Conservation (phyloP, 2,113 vertebrate species). For the Odontesthes bonariensis region DNA sequence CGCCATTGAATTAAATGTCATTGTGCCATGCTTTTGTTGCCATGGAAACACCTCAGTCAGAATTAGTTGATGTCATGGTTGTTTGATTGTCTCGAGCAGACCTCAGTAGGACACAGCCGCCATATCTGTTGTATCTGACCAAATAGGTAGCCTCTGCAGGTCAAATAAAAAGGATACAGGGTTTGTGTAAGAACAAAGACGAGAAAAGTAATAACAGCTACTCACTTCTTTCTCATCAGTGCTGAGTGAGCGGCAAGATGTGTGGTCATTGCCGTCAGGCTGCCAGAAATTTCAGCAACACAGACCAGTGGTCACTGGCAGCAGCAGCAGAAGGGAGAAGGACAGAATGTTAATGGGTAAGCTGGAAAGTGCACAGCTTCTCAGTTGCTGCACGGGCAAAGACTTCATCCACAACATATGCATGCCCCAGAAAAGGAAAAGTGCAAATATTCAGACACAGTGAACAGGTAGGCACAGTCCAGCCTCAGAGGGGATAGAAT, state of each 20-base stretch:
- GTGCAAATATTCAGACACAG: conserved; percentile 13
- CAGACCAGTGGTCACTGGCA: conserved; percentile 45
- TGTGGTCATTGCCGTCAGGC: conserved; percentile 53
- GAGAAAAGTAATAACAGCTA: conserved; percentile 20
- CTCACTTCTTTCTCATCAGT: conserved; percentile 38
- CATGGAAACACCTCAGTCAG: conserved; percentile 41
- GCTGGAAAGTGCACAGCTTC: conserved; percentile 23
- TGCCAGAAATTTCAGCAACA: conserved; percentile 70
- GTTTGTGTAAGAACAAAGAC: conserved; percentile 26
- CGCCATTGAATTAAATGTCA: conserved; percentile 63
- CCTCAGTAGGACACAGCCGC: conserved; percentile 10
- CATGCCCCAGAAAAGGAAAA: not conserved
- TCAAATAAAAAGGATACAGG: conserved; percentile 5
- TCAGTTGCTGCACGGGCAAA: not conserved
- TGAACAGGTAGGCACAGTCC: not conserved
- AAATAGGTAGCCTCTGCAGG: conserved; percentile 27
- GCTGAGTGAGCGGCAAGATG: conserved; percentile 33
- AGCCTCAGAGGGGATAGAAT: conserved; percentile 3
- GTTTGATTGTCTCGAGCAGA: conserved; percentile 23
- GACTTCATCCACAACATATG: conserved; percentile 3
- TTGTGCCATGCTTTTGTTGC: conserved; percentile 46
- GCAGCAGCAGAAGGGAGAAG: conserved; percentile 34
- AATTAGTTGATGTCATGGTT: conserved; percentile 29
- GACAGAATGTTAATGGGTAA: conserved; percentile 62
- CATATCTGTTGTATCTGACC: conserved; percentile 16